Evolutionary conservation across 2,888 invertebrate genomes (phyloP).

Genomic region (Drosophila nr. fundita): DNA sequence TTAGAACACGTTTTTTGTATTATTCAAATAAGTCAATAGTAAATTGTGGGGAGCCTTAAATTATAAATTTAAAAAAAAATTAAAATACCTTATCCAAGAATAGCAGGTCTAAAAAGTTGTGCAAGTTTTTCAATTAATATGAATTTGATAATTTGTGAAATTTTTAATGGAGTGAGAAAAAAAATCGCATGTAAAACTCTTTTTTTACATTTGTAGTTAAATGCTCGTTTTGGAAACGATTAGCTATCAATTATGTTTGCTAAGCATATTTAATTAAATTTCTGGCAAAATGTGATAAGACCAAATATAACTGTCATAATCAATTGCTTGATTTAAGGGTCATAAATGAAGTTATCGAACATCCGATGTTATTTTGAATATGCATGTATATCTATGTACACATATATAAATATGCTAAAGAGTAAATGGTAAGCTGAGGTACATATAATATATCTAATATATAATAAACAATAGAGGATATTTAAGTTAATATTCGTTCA

Average conservation of each 20-base stretch:
- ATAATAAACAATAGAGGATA: neutral
- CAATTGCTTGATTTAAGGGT: slow-evolving; percentile 37
- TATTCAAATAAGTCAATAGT: neutral
- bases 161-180: neutral
- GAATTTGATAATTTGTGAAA: neutral
- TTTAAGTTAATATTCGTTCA: neutral
- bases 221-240: neutral
- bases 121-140: neutral
- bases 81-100: neutral
- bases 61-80: neutral
- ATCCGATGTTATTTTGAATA: neutral
- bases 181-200: neutral
- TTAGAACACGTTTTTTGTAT: neutral
- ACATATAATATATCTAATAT: neutral
- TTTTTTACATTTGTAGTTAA: neutral
- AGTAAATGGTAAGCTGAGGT: neutral
- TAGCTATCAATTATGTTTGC: slow-evolving; percentile 14
- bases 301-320: slow-evolving; percentile 13
- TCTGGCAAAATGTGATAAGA: slow-evolving; percentile 35
- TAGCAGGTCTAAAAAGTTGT: neutral
- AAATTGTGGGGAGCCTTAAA: neutral
- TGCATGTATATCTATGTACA: neutral
- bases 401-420: neutral
- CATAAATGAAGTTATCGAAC: slow-evolving; percentile 3
- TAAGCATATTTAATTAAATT: slow-evolving; percentile 41